Evolutionary conservation across 2,888 invertebrate genomes (phyloP), one percentile per base, ranked within the genome.

Genomic region (Himalopsyche japonica): DNA sequence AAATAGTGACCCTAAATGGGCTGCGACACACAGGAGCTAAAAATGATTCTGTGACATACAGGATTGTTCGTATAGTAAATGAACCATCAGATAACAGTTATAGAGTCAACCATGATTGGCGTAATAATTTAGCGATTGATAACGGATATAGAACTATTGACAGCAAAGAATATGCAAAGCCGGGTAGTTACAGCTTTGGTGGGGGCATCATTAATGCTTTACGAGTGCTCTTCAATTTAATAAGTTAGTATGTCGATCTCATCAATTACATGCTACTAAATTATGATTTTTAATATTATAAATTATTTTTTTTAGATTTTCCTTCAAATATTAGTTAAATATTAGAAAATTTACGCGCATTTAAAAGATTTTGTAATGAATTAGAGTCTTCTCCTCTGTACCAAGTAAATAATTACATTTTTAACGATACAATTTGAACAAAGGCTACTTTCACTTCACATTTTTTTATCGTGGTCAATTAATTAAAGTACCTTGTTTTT

Each of bases 221-320:
- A 70, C 85, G 70, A 57, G 20, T 84, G 32, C 83, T 86, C 64
- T 27, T 86, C 20, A 85, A 82, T 79, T 82, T 85, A 47, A 84
- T 86, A 81, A 87, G 87, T 87, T 87, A 87, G 87, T 87, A 70
- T 70, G 15, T 43, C 43, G 3, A 43, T 15, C 43, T 43, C 43
- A 43, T 43, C 37, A 12, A 12, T n/a, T n/a, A n/a, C n/a, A n/a
- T n/a, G n/a, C n/a, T n/a, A n/a, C n/a, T n/a, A n/a, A n/a, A n/a
- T n/a, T n/a, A n/a, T n/a, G n/a, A n/a, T n/a, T n/a, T n/a, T n/a
- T n/a, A n/a, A n/a, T n/a, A n/a, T n/a, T n/a, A n/a, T n/a, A n/a
- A n/a, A n/a, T n/a, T n/a, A n/a, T n/a, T n/a, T n/a, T n/a, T n/a
- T n/a, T n/a, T n/a, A n/a, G n/a, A n/a, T n/a, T n/a, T n/a, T n/a